A percentile compares a stretch with the other conserved stretches of the same genome.
Evolutionary conservation across 1,140 invertebrate species (phyloP).

Genomic region (Bombus vancouverensis): DNA sequence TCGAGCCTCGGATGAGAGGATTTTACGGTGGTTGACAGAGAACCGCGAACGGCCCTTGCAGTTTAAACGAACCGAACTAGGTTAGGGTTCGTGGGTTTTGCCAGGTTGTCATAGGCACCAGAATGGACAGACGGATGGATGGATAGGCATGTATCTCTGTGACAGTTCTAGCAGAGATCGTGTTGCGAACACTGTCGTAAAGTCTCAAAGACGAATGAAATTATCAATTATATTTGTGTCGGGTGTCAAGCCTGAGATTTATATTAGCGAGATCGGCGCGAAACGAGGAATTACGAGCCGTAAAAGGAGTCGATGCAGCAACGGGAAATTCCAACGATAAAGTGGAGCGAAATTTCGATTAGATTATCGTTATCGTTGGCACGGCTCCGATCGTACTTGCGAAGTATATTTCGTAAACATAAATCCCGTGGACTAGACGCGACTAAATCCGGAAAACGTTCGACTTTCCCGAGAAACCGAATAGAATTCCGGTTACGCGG

Average conservation of each 20-base stretch:
- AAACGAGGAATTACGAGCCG: background rate
- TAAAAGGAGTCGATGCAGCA: background rate
- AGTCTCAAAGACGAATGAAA: constrained; percentile 24
- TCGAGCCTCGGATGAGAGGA: constrained; percentile 47
- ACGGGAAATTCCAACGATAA: background rate
- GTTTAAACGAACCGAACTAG: constrained; percentile 69
- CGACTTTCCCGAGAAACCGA: background rate
- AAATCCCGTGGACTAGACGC: background rate
- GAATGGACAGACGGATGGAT: constrained; percentile 27
- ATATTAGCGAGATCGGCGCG: background rate
- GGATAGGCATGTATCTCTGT: constrained; percentile 40
- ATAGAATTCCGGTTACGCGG: background rate
- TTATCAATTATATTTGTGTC: constrained; percentile 39
- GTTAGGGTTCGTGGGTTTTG: constrained; percentile 58
- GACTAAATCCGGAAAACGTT: background rate
- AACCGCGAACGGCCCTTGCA: constrained; percentile 53
- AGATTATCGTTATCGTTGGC: constrained; percentile 10
- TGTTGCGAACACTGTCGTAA: constrained; percentile 1
- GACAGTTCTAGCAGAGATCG: background rate
- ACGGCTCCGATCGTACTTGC: background rate
- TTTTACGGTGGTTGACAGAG: constrained; percentile 62
- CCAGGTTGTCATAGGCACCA: constrained; percentile 32
- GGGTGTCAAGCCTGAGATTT: background rate
- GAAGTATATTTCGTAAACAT: background rate
- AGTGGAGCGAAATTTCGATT: constrained; percentile 11